Conservation (phyloP, 2,888 invertebrate genomes). For the Branchellion lobata region DNA sequence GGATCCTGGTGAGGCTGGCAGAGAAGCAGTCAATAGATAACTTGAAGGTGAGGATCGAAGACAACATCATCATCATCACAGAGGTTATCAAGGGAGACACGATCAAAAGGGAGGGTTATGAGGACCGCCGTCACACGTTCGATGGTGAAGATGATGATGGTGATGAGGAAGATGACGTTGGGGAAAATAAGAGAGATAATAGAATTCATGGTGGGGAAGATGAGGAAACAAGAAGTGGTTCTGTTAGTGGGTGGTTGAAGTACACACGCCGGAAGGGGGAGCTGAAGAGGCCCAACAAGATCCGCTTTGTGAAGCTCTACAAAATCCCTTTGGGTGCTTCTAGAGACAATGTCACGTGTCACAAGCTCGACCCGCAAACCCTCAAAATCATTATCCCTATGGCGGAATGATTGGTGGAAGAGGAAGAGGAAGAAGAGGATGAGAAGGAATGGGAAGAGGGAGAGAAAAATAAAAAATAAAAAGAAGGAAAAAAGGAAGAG, state of each 20-base stretch:
- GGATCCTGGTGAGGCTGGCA: not conserved
- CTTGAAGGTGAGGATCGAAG: not conserved
- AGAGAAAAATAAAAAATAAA: too few species aligned
- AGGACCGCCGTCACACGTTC: too few species aligned
- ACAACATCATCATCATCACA: conserved; percentile 4
- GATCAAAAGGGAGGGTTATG: too few species aligned
- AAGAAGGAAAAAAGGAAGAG: too few species aligned
- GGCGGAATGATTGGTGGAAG: too few species aligned
- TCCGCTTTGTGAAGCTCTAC: not conserved
- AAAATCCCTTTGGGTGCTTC: not conserved
- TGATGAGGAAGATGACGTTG: too few species aligned
- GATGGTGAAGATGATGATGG: too few species aligned
- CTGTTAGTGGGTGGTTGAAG: too few species aligned
- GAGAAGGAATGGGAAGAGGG: too few species aligned
- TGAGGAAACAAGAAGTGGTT: not conserved
- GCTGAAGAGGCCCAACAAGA: not conserved
- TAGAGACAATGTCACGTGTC: not conserved
- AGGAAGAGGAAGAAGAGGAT: too few species aligned
- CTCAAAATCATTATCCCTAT: conserved; percentile 6
- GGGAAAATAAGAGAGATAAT: not conserved
- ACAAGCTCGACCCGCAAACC: not conserved
- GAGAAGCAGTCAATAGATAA: not conserved
- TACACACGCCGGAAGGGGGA: too few species aligned
- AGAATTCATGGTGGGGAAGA: not conserved
- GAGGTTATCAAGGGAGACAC: not conserved